These are phyloP conservation scores for Gymnosoma rotundatum DNA, from an alignment of 2,888 invertebrate genomes.

Conservation along the genomic window DNA sequence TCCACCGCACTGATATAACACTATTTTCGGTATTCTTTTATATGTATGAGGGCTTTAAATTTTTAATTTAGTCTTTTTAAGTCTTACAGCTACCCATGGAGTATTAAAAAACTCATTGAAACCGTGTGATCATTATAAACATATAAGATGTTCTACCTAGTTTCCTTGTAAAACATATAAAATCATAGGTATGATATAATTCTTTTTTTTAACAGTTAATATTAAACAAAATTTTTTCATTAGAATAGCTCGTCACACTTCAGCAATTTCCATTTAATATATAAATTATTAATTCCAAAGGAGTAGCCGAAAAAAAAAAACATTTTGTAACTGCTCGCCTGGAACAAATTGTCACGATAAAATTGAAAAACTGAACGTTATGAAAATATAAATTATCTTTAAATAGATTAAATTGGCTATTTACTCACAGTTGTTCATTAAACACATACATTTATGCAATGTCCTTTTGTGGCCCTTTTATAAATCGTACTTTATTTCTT, in stretches of 20 bases:
- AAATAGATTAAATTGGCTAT: slow-evolving; percentile 39
- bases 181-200: too few relatives aligned
- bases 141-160: too few relatives aligned
- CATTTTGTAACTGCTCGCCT: slow-evolving; percentile 22
- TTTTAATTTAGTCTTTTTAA: too few relatives aligned
- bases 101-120: too few relatives aligned
- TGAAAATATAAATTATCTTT: slow-evolving; percentile 54
- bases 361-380: slow-evolving; percentile 41
- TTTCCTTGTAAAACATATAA: too few relatives aligned
- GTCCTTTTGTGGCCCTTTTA: not conserved
- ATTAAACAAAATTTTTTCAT: not conserved
- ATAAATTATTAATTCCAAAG: slow-evolving; percentile 30
- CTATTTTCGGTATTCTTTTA: too few relatives aligned
- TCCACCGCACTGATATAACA: too few relatives aligned
- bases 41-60: too few relatives aligned
- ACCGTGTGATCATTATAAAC: too few relatives aligned
- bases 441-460: slow-evolving; percentile 18
- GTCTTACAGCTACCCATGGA: too few relatives aligned
- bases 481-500: not conserved
- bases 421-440: slow-evolving; percentile 16
- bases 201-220: too few relatives aligned
- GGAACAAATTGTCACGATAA: slow-evolving; percentile 45
- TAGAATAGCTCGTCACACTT: slow-evolving; percentile 1
- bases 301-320: not conserved
- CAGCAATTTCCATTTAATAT: slow-evolving; percentile 18